These are phyloP conservation scores for Limanda limanda DNA, from an alignment of 2,113 vertebrate species.

Conservation along the genomic window DNA sequence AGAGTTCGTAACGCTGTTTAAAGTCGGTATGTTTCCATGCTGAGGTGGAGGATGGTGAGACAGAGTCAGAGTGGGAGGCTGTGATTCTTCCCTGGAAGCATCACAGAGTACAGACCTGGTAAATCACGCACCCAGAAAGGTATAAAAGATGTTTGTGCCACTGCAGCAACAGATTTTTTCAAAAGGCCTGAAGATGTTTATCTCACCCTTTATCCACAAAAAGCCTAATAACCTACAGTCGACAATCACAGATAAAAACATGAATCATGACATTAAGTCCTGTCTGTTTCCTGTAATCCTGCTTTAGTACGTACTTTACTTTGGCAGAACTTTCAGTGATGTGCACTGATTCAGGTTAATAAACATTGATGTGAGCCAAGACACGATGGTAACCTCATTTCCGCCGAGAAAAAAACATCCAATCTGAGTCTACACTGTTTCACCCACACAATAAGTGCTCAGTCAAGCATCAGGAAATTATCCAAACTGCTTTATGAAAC, in stretches of 20 bases:
- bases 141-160: no score
- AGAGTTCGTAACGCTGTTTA: not conserved
- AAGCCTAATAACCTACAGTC: not conserved
- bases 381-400: slow-evolving; percentile 10
- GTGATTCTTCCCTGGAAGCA: not conserved
- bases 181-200: not conserved
- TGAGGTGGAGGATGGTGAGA: not conserved
- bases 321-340: not conserved
- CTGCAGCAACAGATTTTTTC: no score
- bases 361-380: slow-evolving; percentile 11
- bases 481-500: slow-evolving; percentile 47
- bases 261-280: no score
- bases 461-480: slow-evolving; percentile 33
- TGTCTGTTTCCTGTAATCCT: not conserved
- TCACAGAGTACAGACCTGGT: no score
- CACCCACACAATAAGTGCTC: slow-evolving; percentile 34
- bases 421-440: slow-evolving; percentile 21
- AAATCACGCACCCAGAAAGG: no score
- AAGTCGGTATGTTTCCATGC: not conserved
- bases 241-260: not conserved
- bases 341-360: slow-evolving; percentile 8
- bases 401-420: not conserved
- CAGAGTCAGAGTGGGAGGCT: not conserved
- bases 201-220: not conserved
- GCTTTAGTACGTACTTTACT: not conserved